Percentiles rank a stretch among this genome's conserved stretches.
These are phyloP conservation scores for Rhinichthys klamathensis DNA, from an alignment of 2,113 vertebrate genomes.

Conservation along the genomic window DNA sequence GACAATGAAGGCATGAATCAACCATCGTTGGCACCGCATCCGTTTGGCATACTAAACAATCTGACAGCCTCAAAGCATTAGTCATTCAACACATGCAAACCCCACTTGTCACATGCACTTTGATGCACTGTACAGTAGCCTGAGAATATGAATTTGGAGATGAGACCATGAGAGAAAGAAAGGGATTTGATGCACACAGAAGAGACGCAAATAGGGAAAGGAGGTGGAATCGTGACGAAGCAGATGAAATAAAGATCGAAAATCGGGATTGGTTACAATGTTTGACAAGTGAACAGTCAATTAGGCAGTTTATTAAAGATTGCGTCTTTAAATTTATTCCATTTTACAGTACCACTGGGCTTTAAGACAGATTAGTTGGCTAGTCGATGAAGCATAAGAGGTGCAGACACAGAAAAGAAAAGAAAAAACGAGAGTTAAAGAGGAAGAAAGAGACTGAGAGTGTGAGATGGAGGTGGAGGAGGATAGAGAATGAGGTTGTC, in stretches of 20 bases:
- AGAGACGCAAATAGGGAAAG: not conserved
- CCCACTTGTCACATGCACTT: conserved; percentile 59
- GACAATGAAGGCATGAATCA: conserved; percentile 38
- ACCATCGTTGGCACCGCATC: conserved; percentile 14
- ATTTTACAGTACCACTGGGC: not conserved
- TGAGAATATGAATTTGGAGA: conserved; percentile 38
- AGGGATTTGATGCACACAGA: conserved; percentile 1
- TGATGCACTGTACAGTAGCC: conserved; percentile 54
- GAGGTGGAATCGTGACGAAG: conserved; percentile 20
- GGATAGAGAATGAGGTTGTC: conserved; percentile 53
- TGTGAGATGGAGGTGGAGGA: conserved; percentile 41
- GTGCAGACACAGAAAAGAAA: conserved; percentile 32
- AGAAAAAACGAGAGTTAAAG: conserved; percentile 55
- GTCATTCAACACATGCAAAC: conserved; percentile 61
- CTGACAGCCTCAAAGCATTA: conserved; percentile 55
- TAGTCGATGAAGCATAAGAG: conserved; percentile 20
- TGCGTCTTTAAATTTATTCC: not conserved
- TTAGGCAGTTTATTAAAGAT: not conserved
- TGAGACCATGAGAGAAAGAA: conserved; percentile 8
- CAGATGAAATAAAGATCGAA: conserved; percentile 44
- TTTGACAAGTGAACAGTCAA: not conserved
- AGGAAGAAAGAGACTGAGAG: conserved; percentile 42
- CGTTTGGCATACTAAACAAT: conserved; percentile 35
- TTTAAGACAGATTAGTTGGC: too few relatives aligned
- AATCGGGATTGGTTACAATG: not conserved